phyloP scores from a whole-genome alignment of 2,888 invertebrate species.

The Tenthredo amoena region DNA sequence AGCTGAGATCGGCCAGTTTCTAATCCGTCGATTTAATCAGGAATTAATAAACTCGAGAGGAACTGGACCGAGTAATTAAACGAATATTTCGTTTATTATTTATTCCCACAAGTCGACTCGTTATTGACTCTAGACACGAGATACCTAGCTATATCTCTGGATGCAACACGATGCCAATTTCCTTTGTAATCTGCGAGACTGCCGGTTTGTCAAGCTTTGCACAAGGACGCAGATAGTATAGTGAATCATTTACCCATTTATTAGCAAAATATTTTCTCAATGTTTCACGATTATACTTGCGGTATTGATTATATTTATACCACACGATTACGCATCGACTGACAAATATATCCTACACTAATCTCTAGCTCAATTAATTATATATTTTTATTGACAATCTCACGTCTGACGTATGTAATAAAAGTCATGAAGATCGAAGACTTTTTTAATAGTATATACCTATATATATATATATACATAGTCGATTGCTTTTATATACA shows the following conservation, averaged over 20 bases:
- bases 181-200: conserved; percentile 20
- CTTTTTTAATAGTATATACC: too few species aligned
- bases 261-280: not conserved
- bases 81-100: not conserved
- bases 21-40: too few species aligned
- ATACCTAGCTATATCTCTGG: not conserved
- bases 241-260: not conserved
- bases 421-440: too few species aligned
- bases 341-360: not conserved
- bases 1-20: too few species aligned
- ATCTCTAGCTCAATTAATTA: not conserved
- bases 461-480: not conserved
- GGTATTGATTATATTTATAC: not conserved
- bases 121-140: not conserved
- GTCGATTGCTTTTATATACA: not conserved
- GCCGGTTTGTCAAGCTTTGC: conserved; percentile 20
- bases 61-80: conserved; percentile 3
- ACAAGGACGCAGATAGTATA: conserved; percentile 20
- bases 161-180: not conserved
- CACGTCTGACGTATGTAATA: too few species aligned
- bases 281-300: not conserved
- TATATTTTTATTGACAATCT: too few species aligned
- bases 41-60: not conserved
- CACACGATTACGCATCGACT: not conserved
- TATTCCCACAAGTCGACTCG: not conserved